Conservation (phyloP, 2,888 invertebrate genomes). For the Axea sp. region DNA sequence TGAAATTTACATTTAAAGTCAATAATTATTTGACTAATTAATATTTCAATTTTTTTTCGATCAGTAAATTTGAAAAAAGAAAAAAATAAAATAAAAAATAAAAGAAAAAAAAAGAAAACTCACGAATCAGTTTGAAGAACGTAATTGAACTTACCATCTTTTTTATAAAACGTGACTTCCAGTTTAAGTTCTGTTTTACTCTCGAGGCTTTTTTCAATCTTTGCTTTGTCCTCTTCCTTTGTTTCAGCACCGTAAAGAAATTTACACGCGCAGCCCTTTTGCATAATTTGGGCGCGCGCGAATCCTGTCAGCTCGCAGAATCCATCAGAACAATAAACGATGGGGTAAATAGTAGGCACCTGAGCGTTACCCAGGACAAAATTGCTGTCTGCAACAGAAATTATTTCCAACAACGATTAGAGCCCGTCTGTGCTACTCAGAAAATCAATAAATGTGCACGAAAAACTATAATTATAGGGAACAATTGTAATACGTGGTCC, state of each 20-base stretch:
- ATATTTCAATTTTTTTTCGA: too few relatives aligned
- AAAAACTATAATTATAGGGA: not conserved
- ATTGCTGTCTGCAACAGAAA: slow-evolving; percentile 90
- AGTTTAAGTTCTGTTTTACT: slow-evolving; percentile 95
- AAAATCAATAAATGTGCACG: not conserved
- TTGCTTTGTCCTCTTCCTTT: slow-evolving; percentile 90
- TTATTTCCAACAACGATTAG: slow-evolving; percentile 2
- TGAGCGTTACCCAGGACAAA: slow-evolving; percentile 97
- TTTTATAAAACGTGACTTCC: slow-evolving; percentile 96
- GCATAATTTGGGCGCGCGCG: slow-evolving; percentile 97
- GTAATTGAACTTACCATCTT: slow-evolving; percentile 95
- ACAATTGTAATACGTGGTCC: too few relatives aligned
- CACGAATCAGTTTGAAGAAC: too few relatives aligned
- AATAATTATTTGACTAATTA: too few relatives aligned
- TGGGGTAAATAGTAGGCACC: slow-evolving; percentile 91
- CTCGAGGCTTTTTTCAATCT: slow-evolving; percentile 94
- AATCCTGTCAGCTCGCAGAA: slow-evolving; percentile 97
- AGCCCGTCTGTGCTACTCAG: not conserved
- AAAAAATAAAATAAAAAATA: too few relatives aligned
- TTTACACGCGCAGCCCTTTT: slow-evolving; percentile 96
- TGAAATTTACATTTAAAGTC: too few relatives aligned
- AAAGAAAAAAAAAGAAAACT: too few relatives aligned
- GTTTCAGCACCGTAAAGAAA: slow-evolving; percentile 96
- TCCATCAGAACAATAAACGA: slow-evolving; percentile 97
- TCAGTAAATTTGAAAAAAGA: too few relatives aligned